Evolutionary conservation across 2,888 invertebrate genomes (phyloP).

Genomic region (Eupithecia inturbata): DNA sequence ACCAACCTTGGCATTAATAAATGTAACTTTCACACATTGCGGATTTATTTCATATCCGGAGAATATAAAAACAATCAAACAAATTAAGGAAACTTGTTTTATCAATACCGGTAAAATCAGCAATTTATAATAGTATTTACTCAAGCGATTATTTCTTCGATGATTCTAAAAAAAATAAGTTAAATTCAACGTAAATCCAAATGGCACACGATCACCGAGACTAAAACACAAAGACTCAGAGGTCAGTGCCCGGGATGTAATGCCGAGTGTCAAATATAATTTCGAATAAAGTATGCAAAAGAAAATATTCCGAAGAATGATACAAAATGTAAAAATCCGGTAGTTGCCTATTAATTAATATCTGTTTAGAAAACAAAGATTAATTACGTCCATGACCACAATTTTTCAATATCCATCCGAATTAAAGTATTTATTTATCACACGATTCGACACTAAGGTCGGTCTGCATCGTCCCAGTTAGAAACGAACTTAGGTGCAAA

Average conservation of each 20-base stretch:
- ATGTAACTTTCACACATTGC: slow-evolving; percentile 21
- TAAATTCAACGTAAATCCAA: neutral
- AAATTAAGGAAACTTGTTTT: slow-evolving; percentile 18
- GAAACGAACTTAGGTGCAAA: slow-evolving; percentile 35
- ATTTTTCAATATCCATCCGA: neutral
- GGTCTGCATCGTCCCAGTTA: slow-evolving; percentile 25
- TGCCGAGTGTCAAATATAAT: slow-evolving; percentile 3
- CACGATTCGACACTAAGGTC: slow-evolving; percentile 23
- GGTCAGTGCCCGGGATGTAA: slow-evolving; percentile 5
- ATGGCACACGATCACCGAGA: slow-evolving; percentile 1
- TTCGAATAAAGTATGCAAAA: slow-evolving; percentile 2
- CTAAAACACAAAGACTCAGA: slow-evolving; percentile 44
- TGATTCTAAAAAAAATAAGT: neutral
- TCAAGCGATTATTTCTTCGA: neutral
- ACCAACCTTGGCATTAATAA: slow-evolving; percentile 40
- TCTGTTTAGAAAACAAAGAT: neutral
- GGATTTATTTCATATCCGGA: slow-evolving; percentile 35
- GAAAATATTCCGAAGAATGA: neutral
- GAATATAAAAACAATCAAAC: slow-evolving; percentile 29
- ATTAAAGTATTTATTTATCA: neutral
- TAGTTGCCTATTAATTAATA: neutral
- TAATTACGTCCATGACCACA: neutral
- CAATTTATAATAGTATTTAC: neutral
- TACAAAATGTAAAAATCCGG: neutral
- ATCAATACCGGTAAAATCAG: neutral